Evolutionary conservation across 2,888 invertebrate genomes (phyloP).

Genomic region (Pristionchus maxplancki): DNA sequence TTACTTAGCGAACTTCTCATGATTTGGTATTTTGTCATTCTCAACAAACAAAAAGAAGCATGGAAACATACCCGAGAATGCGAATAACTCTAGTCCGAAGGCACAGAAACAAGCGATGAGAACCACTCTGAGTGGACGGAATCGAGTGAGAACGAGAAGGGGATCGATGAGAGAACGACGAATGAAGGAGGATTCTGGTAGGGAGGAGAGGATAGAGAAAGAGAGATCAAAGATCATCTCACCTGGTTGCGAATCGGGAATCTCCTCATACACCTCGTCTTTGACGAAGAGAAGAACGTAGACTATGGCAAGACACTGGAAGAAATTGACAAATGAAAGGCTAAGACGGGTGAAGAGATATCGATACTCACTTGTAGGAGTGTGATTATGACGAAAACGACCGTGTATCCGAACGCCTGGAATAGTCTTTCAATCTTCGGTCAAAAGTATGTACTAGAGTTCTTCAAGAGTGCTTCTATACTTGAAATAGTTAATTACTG

Average conservation of each 20-base stretch:
- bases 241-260: conserved; percentile 35
- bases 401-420: conserved; percentile 42
- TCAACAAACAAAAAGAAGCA: not conserved
- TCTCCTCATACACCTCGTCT: conserved; percentile 44
- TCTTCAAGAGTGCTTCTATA: too few species aligned
- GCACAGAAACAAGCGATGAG: conserved; percentile 47
- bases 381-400: conserved; percentile 37
- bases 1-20: too few species aligned
- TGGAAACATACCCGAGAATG: conserved; percentile 40
- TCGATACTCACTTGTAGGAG: conserved; percentile 28
- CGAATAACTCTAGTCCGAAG: conserved; percentile 49
- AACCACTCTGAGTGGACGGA: conserved; percentile 34
- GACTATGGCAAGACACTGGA: conserved; percentile 15
- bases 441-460: too few species aligned
- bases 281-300: conserved; percentile 45
- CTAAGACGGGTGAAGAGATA: not conserved
- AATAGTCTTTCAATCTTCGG: too few species aligned
- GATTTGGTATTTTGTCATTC: too few species aligned
- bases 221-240: conserved; percentile 1
- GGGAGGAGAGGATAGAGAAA: too few species aligned
- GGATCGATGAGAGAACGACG: conserved; percentile 49
- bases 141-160: conserved; percentile 20
- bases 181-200: conserved; percentile 19
- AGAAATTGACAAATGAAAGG: not conserved
- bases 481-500: too few species aligned